Percentiles rank a stretch among this genome's conserved stretches.
Evolutionary conservation across 2,888 invertebrate species (phyloP).

Genomic region (Flexamia atlantica): DNA sequence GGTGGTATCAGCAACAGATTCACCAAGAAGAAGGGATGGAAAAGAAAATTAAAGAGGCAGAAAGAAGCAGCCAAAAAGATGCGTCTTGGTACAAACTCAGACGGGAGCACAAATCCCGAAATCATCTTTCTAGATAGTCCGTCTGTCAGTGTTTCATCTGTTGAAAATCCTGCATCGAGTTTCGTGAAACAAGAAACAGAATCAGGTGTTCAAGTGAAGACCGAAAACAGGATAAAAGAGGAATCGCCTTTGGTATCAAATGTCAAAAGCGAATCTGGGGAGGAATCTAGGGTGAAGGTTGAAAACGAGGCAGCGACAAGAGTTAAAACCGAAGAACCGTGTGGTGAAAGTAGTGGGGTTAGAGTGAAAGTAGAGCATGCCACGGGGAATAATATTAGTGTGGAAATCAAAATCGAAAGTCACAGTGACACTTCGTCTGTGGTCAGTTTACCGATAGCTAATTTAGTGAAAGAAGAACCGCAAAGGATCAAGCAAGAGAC

Average conservation of each 20-base stretch:
- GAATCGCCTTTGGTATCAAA: background rate
- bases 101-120: background rate
- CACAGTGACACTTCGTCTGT: slow-evolving; percentile 37
- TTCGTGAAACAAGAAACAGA: slow-evolving; percentile 42
- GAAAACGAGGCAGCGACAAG: background rate
- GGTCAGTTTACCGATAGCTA: slow-evolving; percentile 10
- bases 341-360: background rate
- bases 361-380: slow-evolving; percentile 33
- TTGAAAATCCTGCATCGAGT: background rate
- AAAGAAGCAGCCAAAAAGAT: background rate
- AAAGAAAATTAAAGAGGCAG: slow-evolving; percentile 26
- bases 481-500: background rate
- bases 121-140: slow-evolving; percentile 50
- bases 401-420: slow-evolving; percentile 56
- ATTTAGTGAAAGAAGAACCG: slow-evolving; percentile 37
- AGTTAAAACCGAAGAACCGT: slow-evolving; percentile 2
- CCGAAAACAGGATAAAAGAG: background rate
- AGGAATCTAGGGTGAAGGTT: background rate
- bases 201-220: background rate
- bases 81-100: background rate
- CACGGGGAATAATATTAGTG: background rate
- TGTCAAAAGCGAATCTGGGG: slow-evolving; percentile 25
- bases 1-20: background rate
- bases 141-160: background rate
- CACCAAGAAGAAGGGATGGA: background rate